These are phyloP conservation scores for Synergus umbraculus DNA, from an alignment of 2,888 invertebrate genomes.

Conservation along the genomic window DNA sequence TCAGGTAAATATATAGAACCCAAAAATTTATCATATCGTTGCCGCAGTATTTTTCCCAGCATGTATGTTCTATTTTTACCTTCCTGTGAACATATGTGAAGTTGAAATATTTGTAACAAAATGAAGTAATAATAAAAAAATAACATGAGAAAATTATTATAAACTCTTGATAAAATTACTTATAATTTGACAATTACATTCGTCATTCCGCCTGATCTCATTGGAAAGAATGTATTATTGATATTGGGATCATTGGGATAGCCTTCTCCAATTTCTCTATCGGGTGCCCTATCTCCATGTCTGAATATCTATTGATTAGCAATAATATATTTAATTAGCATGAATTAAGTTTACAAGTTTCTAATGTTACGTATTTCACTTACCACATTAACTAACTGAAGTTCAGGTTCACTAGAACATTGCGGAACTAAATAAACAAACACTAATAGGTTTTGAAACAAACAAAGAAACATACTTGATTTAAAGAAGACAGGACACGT, in stretches of 20 bases:
- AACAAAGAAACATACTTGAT: not conserved
- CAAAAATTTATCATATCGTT: constrained; percentile 78
- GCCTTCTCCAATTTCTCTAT: constrained; percentile 47
- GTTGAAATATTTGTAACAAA: too few species aligned
- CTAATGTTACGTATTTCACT: not conserved
- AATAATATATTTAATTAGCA: not conserved
- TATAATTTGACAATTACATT: constrained; percentile 52
- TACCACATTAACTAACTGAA: constrained; percentile 25
- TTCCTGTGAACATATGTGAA: constrained; percentile 71
- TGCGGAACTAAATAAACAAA: not conserved
- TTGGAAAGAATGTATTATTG: constrained; percentile 52
- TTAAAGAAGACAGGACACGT: not conserved
- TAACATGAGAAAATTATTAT: too few species aligned
- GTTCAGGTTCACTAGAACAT: constrained; percentile 22
- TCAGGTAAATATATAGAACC: constrained; percentile 77
- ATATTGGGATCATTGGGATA: constrained; percentile 57
- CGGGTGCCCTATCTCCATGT: constrained; percentile 60
- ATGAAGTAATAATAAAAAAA: too few species aligned
- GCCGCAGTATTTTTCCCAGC: constrained; percentile 78
- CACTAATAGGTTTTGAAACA: constrained; percentile 7
- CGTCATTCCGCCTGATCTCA: constrained; percentile 58
- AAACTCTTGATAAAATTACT: not conserved
- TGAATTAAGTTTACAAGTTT: not conserved
- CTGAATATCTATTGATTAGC: constrained; percentile 54
- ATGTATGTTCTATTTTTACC: constrained; percentile 79